Base-by-base conservation (phyloP, 2,113 vertebrate genomes). In the Eleginops maclovinus region DNA sequence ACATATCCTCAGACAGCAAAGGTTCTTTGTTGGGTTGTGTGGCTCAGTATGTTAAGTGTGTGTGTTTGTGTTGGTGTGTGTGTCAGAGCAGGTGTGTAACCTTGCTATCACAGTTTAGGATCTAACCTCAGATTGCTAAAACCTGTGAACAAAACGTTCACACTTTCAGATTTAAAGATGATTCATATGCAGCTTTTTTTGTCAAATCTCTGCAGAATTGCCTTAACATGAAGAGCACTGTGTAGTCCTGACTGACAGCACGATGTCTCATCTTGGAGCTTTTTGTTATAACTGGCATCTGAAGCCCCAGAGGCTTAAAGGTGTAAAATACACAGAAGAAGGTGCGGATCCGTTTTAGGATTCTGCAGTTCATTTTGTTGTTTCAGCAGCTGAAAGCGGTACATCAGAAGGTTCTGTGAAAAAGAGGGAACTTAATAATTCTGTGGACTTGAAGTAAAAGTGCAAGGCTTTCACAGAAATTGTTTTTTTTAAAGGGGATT, bases 111-210 rank as follows among this genome's bases (percentile, higher is more conserved):
- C 0, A 66, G 31, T 24, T 54, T 13, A 50, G 40, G 8, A 12
- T 71, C 70, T 68, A 53, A 75, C 12, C 16, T 44, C 53, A 22
- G 67, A 24, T 40, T 44, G 16, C 11, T 12, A n/a, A 28, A 65
- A 24, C 19, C 10, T 58, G 9, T 44, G 13, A 21, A 36, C 9
- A 59, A 55, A 66, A 22, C 22, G 55, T 66, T n/a, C 40, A 78
- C 15, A 49, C 16, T 44, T 21, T 79, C 72, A 70, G 46, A 69
- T 64, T 63, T 60, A 54, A 81, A 53, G 60, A 40, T 82, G 63
- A 70, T 72, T 36, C 44, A 76, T 50, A 55, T 55, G 41, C 58
- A 65, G 58, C 40, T 46, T 60, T 72, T 73, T 70, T 11, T 31
- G 40, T 16, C 50, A 11, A 67, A 69, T 81, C 41, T 55, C 41